These are phyloP conservation scores for Chelon labrosus DNA, from an alignment of 2,797 vertebrate genomes.

Conservation along the genomic window DNA sequence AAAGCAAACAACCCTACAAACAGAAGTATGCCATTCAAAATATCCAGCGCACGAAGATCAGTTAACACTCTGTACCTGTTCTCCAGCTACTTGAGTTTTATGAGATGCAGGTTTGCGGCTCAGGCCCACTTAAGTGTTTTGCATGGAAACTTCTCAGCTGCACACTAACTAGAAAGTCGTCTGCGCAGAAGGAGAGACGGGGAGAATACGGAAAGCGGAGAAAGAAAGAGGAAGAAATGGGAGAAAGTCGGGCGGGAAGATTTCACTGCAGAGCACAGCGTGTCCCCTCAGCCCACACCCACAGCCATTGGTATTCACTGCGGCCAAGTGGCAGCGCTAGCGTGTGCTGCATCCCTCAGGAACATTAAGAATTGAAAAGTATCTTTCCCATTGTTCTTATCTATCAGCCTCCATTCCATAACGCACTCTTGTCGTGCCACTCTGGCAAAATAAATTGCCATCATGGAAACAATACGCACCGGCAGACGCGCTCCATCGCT, in stretches of 20 bases:
- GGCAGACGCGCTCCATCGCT: constrained; percentile 52
- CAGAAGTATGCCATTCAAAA: constrained; percentile 4
- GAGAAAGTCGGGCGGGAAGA: constrained; percentile 33
- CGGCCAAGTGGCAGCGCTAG: constrained; percentile 39
- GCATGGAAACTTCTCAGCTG: constrained; percentile 44
- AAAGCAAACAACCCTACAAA: background rate
- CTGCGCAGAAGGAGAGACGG: constrained; percentile 18
- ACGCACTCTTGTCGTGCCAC: constrained; percentile 61
- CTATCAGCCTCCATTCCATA: constrained; percentile 72
- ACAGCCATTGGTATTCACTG: constrained; percentile 73
- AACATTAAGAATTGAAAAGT: constrained; percentile 76
- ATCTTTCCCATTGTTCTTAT: constrained; percentile 78
- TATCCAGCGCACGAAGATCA: background rate
- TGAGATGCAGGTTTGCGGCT: constrained; percentile 26
- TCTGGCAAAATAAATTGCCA: constrained; percentile 77
- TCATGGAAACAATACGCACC: constrained; percentile 76
- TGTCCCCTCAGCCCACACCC: constrained; percentile 52
- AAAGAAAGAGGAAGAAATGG: background rate
- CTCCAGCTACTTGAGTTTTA: constrained; percentile 18
- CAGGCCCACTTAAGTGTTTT: constrained; percentile 29
- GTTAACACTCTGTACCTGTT: constrained; percentile 11
- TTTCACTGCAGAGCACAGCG: constrained; percentile 47
- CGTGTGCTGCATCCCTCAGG: constrained; percentile 47
- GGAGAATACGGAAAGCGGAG: constrained; percentile 34
- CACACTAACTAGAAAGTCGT: constrained; percentile 43